Evolutionary conservation across 2,113 vertebrate genomes (phyloP), one percentile per base, ranked within the genome.

Genomic region (Pelodiscus sinensis): DNA sequence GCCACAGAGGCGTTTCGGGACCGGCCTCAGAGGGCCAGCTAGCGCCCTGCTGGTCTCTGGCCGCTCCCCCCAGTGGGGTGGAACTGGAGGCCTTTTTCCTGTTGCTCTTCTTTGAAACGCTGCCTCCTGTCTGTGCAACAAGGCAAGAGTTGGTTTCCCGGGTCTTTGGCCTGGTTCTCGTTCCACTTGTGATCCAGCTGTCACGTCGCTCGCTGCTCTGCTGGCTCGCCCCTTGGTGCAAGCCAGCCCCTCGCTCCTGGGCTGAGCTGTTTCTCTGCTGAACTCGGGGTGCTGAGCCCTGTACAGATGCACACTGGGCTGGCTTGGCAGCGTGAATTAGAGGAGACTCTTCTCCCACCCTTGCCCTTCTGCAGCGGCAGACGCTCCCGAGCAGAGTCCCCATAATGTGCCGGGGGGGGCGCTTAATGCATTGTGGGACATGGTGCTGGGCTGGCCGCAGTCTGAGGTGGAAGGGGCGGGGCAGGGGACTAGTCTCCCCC

Each of bases 141-240:
- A 1, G 9, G 21, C 81, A 25, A 16, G 3, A 58, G 15, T 11
- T 51, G 10, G 25, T 68, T 62, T 62, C 60, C 60, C 60, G 27
- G 14, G 60, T 62, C 27, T 62, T 62, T 62, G 65, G 65, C 65
- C 5, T 18, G 15, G 31, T 0, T 55, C 58, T 38, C 62, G 57
- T 6, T 52, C 5, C 2, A 2, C 13, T 54, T 0, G 0, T 55
- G 2, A 1, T 51, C 50, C 81, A 86, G 71, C 73, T 60, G 3
- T 75, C 19, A 0, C 22, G 73, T 62, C 82, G 0, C 71, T 89
- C 0, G 0, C 56, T 84, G 55, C 83, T 25, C 31, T n/a, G 15
- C 19, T 68, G 60, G 27, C 60, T 27, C 24, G 27, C 13, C 60
- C n/a, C n/a, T n/a, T n/a, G n/a, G 38, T 44, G 38, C 35, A 38